Evolutionary conservation across 1,140 invertebrate genomes (phyloP).

Genomic region (Tetranychus urticae): DNA sequence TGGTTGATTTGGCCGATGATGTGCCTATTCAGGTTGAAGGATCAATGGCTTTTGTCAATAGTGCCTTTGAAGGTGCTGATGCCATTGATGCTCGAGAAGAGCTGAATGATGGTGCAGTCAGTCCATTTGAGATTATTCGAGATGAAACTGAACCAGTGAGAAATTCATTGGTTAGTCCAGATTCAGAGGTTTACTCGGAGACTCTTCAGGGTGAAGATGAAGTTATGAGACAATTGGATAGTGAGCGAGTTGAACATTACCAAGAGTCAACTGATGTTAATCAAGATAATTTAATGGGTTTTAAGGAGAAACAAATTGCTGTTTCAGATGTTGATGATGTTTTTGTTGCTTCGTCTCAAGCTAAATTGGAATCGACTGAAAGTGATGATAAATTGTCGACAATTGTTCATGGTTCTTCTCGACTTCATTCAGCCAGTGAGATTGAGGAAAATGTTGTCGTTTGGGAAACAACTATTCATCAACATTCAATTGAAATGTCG

Average conservation of each 20-base stretch:
- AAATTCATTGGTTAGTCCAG: neutral
- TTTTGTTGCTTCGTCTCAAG: too few species aligned
- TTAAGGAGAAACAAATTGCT: too few species aligned
- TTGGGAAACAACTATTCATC: neutral
- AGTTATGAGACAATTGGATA: neutral
- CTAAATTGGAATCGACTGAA: too few species aligned
- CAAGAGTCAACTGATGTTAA: too few species aligned
- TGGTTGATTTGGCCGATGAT: conserved; percentile 16
- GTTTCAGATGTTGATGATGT: too few species aligned
- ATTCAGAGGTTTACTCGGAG: neutral
- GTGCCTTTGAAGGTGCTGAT: conserved; percentile 25
- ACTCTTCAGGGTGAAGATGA: neutral
- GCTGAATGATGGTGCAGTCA: conserved; percentile 8
- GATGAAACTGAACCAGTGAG: neutral
- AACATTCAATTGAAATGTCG: too few species aligned
- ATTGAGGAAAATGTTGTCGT: neutral
- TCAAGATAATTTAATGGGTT: too few species aligned
- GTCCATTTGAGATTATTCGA: conserved; percentile 17
- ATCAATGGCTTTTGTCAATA: conserved; percentile 24
- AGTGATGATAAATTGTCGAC: too few species aligned
- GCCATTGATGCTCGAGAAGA: conserved; percentile 15
- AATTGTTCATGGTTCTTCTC: too few species aligned
- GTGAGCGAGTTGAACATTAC: neutral
- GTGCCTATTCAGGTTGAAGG: conserved; percentile 7
- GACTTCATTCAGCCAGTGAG: neutral